Evolutionary conservation across 2,888 invertebrate species (phyloP).

Genomic region (Morpho achilles): DNA sequence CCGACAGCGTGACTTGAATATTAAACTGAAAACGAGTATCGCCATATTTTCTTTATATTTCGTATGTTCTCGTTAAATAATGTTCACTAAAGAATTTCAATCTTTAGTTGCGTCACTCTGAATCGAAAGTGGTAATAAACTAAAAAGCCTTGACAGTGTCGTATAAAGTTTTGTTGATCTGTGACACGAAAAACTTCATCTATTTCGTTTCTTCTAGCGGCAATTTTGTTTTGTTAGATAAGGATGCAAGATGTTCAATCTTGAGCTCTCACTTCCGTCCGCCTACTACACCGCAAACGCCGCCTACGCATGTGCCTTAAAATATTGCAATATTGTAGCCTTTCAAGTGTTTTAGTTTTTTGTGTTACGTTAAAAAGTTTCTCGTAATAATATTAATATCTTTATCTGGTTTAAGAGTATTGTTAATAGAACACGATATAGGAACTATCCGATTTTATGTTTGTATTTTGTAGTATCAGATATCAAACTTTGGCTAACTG

Average conservation of each 20-base stretch:
- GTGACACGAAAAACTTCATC: constrained; percentile 56
- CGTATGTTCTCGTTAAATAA: constrained; percentile 2
- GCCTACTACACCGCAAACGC: constrained; percentile 61
- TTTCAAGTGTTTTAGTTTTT: constrained; percentile 38
- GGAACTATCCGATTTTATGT: neutral
- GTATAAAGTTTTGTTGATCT: constrained; percentile 57
- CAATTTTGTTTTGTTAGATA: constrained; percentile 53
- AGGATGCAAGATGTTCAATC: constrained; percentile 53
- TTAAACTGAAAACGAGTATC: constrained; percentile 35
- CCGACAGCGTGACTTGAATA: constrained; percentile 53
- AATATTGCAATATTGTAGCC: constrained; percentile 65
- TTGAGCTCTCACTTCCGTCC: constrained; percentile 77
- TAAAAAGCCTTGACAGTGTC: constrained; percentile 63
- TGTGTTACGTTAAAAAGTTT: neutral
- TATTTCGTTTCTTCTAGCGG: constrained; percentile 46
- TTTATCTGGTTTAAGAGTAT: no score
- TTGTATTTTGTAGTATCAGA: constrained; percentile 8
- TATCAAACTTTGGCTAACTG: constrained; percentile 34
- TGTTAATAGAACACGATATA: neutral
- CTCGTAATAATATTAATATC: no score
- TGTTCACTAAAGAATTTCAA: constrained; percentile 44
- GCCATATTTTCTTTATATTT: constrained; percentile 41
- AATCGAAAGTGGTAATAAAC: constrained; percentile 73
- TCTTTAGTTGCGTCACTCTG: constrained; percentile 60
- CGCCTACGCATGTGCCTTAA: constrained; percentile 65